Base-by-base conservation (phyloP, 2,888 invertebrate genomes). In the Venusia cambrica region DNA sequence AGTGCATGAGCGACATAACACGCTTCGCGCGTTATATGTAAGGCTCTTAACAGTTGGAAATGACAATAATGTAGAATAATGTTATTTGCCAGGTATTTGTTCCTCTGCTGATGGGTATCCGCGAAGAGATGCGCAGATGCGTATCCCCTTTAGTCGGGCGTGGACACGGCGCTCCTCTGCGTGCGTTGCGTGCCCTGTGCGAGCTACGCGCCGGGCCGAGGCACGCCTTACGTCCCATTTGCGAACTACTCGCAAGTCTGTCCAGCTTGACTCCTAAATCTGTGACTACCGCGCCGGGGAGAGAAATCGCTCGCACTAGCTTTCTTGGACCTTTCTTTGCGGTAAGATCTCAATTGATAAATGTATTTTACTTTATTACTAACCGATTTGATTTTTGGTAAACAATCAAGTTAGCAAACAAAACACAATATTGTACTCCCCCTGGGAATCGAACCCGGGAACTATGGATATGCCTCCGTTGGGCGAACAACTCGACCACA, bases 241-340 rank as follows among this genome's bases (percentile, higher is more conserved):
- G 80, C 54, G 68, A 75, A 37, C 71, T 85, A 29, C 51, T 87
- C 6, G 84, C 83, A 5, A 60, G 73, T 1, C 64, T 84, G 57
- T 73, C 83, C 24, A 66, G 92, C 71, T 77, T 89, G 2, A 94
- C 96, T 65, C 95, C 95, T 0, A 90, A 90, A 4, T 76, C 92
- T 1, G 89, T 93, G 51, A 94, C 94, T 1, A 91, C 91, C 1
- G 93, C 94, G 3, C 89, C 89, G 0, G 98, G 98, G 0, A 89
- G 97, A 19, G 98, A 99, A 78, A 89, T 98, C 36, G 92, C 95
- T 0, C 89, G 93, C 29, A 92, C 94, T 24, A 94, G 96, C 35
- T 96, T 92, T 66, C 89, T 99, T 3, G 98, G 97, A 6, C 96
- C 98, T 0, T 98, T 99, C 78, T 89, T 99, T 47, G 92, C 93